These are phyloP conservation scores for Scaptomyza graminum DNA, from an alignment of 1,140 invertebrate genomes.

Conservation along the genomic window DNA sequence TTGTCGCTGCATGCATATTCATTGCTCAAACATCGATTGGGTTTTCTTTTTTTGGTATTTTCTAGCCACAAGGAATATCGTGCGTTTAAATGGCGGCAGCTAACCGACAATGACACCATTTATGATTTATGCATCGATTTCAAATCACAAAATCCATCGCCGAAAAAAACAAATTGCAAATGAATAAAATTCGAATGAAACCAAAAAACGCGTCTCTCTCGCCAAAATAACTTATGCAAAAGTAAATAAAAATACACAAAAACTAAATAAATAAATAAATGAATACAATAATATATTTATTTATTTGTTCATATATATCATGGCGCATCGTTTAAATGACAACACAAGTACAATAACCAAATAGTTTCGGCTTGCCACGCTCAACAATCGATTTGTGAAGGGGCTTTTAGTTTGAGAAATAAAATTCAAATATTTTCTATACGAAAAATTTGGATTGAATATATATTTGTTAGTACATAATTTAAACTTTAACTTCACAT, in stretches of 20 bases:
- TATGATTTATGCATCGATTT: slow-evolving; percentile 80
- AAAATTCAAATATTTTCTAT: too few species aligned
- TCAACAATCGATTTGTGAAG: slow-evolving; percentile 2
- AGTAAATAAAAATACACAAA: slow-evolving; percentile 1
- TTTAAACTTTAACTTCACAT: neutral
- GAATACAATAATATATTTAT: slow-evolving; percentile 22
- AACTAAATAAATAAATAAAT: slow-evolving; percentile 38
- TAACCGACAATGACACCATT: slow-evolving; percentile 63
- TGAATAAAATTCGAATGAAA: slow-evolving; percentile 49
- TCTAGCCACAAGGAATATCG: slow-evolving; percentile 15
- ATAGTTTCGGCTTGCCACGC: slow-evolving; percentile 54
- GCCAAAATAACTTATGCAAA: slow-evolving; percentile 20
- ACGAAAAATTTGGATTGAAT: too few species aligned
- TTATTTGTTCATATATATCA: slow-evolving; percentile 47
- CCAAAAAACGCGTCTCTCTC: neutral
- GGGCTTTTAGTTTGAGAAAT: neutral
- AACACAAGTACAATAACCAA: slow-evolving; percentile 66
- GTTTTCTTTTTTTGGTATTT: slow-evolving; percentile 4
- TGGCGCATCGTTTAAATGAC: slow-evolving; percentile 60
- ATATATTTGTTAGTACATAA: too few species aligned
- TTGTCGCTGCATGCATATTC: slow-evolving; percentile 69
- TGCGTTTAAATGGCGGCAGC: slow-evolving; percentile 27
- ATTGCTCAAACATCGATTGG: slow-evolving; percentile 48
- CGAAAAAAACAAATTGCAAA: slow-evolving; percentile 44
- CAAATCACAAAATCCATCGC: slow-evolving; percentile 55